Base-by-base conservation (phyloP, 1,140 invertebrate species). In the Bombus fervidus region DNA sequence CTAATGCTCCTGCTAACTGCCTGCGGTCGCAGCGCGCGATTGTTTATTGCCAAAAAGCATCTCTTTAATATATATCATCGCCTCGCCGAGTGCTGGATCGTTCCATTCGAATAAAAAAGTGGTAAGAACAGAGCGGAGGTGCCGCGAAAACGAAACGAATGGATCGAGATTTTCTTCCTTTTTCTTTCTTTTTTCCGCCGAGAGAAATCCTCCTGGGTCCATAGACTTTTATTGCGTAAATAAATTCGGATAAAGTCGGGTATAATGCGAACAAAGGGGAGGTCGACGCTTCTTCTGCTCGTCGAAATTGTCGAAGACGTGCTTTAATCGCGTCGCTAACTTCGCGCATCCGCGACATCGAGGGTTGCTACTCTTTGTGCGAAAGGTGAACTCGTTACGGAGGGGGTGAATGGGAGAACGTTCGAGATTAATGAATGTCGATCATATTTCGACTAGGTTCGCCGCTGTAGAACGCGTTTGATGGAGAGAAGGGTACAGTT, bases 1-100 rank as follows among this genome's bases (percentile, higher is more conserved):
- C 93, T 95, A 94, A 95, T 95, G 92, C 93, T 88, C 90, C 83
- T 92, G 91, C 93, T 94, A 94, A 95, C 93, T 94, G 93, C 92
- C 92, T 85, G 87, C 87, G 91, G 86, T 90, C 91, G 91, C 92
- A 81, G 89, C 81, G 90, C 86, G 73, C 92, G 87, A 93, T 94
- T 94, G 91, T 94, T 94, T 93, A 94, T 94, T 93, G 91, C 92
- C 91, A 90, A 92, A 93, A 92, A 93, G 87, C 85, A 83, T 93
- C 91, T 91, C 89, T 89, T 85, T 89, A 86, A 86, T 91, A 90
- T 89, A 86, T 91, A 93, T 93, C 92, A 90, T 91, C 82, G 88
- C 90, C 86, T 87, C 81, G 62, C 25, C 53, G 39, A 68, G 74
- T 78, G 69, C 28, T 62, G 59, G 75, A 78, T 84, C 73, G 81